Conservation (phyloP, 2,888 invertebrate genomes). For the Andrena bucephala region DNA sequence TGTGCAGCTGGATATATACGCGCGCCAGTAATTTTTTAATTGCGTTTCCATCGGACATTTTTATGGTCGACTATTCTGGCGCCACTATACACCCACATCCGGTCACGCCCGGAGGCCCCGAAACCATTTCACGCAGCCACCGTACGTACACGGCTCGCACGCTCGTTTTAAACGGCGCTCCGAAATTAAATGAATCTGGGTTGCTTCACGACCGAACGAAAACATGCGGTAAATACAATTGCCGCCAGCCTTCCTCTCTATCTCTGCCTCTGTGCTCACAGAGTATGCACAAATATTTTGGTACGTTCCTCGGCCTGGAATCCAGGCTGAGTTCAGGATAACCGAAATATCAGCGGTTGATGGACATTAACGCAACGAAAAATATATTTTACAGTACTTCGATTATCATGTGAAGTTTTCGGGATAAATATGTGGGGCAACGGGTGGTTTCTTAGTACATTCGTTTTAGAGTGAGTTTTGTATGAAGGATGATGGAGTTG, state of each 20-base stretch:
- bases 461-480: not conserved
- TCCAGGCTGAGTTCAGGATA: not conserved
- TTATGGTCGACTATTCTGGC: conserved; percentile 71
- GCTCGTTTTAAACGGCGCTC: conserved; percentile 56
- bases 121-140: conserved; percentile 54
- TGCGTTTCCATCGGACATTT: conserved; percentile 74
- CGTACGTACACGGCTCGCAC: conserved; percentile 15
- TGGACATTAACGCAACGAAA: not conserved
- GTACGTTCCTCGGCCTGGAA: not conserved
- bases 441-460: not conserved
- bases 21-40: conserved; percentile 73
- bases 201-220: conserved; percentile 50
- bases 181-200: conserved; percentile 71
- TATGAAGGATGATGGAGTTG: too few species aligned
- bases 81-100: conserved; percentile 48
- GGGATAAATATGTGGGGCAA: not conserved
- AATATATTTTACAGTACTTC: not conserved
- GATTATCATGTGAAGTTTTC: not conserved
- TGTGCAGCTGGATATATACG: conserved; percentile 63
- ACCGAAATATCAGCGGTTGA: not conserved
- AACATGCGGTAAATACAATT: conserved; percentile 62
- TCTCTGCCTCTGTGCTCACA: not conserved
- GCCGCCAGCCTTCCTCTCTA: conserved; percentile 2
- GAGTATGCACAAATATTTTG: not conserved
- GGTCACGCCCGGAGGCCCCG: conserved; percentile 24